A percentile compares a stretch with the other conserved stretches of the same genome.
Conservation (phyloP, 2,797 vertebrate species). For the Pipistrellus kuhlii region DNA sequence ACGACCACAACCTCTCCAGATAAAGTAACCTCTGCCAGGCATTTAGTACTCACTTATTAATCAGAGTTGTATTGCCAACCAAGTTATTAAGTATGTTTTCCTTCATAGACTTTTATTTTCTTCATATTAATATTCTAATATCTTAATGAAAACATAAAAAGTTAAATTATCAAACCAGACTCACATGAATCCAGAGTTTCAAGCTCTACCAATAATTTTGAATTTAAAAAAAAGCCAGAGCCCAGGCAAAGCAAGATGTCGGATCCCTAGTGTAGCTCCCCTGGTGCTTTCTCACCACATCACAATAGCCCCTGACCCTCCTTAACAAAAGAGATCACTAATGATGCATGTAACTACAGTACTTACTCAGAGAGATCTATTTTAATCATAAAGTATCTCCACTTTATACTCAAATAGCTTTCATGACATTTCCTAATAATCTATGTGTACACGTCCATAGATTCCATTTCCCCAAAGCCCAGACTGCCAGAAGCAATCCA, state of each 20-base stretch:
- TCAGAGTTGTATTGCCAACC: neutral
- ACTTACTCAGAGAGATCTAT: neutral
- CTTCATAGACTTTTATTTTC: neutral
- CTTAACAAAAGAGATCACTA: neutral
- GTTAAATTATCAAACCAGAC: neutral
- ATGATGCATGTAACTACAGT: no score
- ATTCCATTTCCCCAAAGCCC: neutral
- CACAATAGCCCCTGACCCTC: neutral
- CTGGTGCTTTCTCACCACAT: neutral
- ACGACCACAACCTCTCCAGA: neutral
- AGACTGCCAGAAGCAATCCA: neutral
- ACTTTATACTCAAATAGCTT: neutral
- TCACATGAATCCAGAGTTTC: neutral
- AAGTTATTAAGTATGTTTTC: neutral
- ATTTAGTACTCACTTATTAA: neutral
- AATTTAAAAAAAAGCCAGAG: neutral
- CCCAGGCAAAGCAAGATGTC: neutral
- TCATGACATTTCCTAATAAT: neutral
- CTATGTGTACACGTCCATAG: neutral
- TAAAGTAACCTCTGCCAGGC: neutral
- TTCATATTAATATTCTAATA: neutral
- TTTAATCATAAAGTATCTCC: neutral
- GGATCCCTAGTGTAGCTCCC: rapidly evolving
- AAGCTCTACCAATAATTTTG: neutral
- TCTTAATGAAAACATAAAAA: neutral